A percentile compares a stretch with the other conserved stretches of the same genome.
Conservation (phyloP, 2,888 invertebrate species). For the Acronicta alni region DNA sequence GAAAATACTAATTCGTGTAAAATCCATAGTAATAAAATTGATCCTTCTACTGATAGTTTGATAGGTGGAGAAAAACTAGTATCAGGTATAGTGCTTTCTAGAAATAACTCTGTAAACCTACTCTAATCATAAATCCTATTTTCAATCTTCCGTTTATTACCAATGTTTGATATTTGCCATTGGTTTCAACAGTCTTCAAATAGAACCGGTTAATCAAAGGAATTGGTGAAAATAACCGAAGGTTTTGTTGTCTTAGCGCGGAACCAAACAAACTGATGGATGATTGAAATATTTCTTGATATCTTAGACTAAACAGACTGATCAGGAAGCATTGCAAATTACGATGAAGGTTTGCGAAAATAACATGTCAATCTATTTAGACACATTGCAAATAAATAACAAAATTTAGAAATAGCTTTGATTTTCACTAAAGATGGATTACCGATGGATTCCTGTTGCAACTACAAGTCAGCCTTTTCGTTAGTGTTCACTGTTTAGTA, state of each 20-base stretch:
- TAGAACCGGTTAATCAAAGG: constrained; percentile 40
- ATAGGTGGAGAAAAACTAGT: neutral
- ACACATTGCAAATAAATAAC: constrained; percentile 21
- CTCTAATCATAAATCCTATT: constrained; percentile 29
- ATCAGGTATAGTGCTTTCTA: neutral
- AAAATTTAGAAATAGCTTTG: constrained; percentile 11
- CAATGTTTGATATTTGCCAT: constrained; percentile 22
- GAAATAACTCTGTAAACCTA: neutral
- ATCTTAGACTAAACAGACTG: constrained; percentile 27
- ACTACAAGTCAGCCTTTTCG: too few species aligned
- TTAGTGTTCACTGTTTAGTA: too few species aligned
- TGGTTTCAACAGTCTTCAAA: constrained; percentile 29
- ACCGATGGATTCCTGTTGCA: too few species aligned
- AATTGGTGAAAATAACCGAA: constrained; percentile 46
- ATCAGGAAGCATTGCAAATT: constrained; percentile 33
- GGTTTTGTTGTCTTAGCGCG: constrained; percentile 34
- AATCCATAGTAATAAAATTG: neutral
- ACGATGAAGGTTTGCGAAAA: constrained; percentile 22
- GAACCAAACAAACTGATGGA: constrained; percentile 28
- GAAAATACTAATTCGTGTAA: neutral
- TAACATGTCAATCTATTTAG: constrained; percentile 25
- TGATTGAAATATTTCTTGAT: constrained; percentile 41
- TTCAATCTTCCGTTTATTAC: constrained; percentile 21
- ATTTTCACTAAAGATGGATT: constrained; percentile 7
- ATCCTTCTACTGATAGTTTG: too few species aligned